Base-by-base conservation (phyloP, 2,888 invertebrate species). In the Caenorhabditis auriculariae region DNA sequence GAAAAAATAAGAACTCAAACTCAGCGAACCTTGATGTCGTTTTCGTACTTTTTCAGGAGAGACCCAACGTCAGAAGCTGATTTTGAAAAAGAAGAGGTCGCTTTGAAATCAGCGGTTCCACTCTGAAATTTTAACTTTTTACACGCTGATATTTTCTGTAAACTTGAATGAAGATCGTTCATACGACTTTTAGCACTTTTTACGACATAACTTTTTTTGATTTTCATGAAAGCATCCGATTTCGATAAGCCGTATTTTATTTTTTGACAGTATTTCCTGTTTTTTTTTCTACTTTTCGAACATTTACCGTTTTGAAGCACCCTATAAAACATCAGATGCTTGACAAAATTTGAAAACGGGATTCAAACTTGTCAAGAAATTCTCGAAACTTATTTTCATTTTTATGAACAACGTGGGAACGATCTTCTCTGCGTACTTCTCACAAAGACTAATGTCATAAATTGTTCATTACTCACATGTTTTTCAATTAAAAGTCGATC, bases 1-100 rank as follows among this genome's bases (percentile, higher is more conserved):
- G 38, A 38, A 24, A 3, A 1, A 24, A 41, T 17, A 41, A 4
- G 9, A 7, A 1, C 12, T 23, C 9, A 17, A 15, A 35, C 15
- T 19, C 1, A 12, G 39, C 52, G 9, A 4, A 70, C 70, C 54
- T 70, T 66, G 39, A 72, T 66, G 32, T 72, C 62, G 19, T 66
- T 27, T 45, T 63, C 62, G 50, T 67, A 67, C 17, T 63, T 47
- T 23, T 60, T 60, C 12, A 54, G 47, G 41, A 55, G 60, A 52
- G 54, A 52, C 24, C 54, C 19, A 44, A 55, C 60, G 26, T 60
- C 51, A 44, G 55, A 60, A 38, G 55, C 54, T 26, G 54, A 47
- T 52, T 54, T 52, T 54, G 54, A 51, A 28, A 60, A 53, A 21
- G 12, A n/a, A n/a, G n/a, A n/a, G n/a, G n/a, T n/a, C n/a, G n/a